These are phyloP conservation scores for Drosophila buzzatii DNA, from an alignment of 2,888 invertebrate species.

Conservation along the genomic window DNA sequence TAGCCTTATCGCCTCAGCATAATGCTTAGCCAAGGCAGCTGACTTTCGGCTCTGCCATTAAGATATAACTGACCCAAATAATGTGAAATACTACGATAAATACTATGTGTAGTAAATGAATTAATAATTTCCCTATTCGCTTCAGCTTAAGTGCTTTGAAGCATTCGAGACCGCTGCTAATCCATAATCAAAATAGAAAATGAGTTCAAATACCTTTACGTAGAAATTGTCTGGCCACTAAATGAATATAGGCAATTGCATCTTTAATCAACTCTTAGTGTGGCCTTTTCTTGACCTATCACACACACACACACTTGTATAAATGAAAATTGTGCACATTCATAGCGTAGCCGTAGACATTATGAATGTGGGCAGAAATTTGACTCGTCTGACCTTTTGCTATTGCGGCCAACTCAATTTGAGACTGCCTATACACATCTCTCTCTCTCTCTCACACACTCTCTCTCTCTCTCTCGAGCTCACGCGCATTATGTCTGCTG, in stretches of 20 bases:
- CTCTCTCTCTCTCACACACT: neutral
- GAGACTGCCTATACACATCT: neutral
- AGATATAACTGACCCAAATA: slow-evolving; percentile 24
- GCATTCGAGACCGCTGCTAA: neutral
- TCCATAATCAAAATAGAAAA: neutral
- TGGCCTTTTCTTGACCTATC: slow-evolving; percentile 19
- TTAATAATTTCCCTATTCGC: neutral
- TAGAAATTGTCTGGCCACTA: neutral
- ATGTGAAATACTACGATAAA: slow-evolving; percentile 5
- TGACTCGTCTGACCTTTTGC: slow-evolving; percentile 50
- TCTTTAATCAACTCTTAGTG: slow-evolving; percentile 18
- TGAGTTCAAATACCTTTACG: neutral
- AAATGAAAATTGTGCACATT: slow-evolving; percentile 42
- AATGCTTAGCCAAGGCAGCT: slow-evolving; percentile 16
- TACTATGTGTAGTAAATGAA: neutral
- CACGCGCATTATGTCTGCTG: slow-evolving; percentile 31
- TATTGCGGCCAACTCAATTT: slow-evolving; percentile 35
- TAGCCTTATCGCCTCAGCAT: slow-evolving; percentile 26
- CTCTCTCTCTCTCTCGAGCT: neutral
- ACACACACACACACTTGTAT: neutral
- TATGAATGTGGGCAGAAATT: slow-evolving; percentile 33
- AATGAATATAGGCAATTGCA: slow-evolving; percentile 6
- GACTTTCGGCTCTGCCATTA: slow-evolving; percentile 23
- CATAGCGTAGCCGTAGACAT: slow-evolving; percentile 19
- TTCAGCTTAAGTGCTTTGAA: neutral